Evolutionary conservation across 2,888 invertebrate species (phyloP), one percentile per base, ranked within the genome.

Genomic region (Leptopilina drosophilae): DNA sequence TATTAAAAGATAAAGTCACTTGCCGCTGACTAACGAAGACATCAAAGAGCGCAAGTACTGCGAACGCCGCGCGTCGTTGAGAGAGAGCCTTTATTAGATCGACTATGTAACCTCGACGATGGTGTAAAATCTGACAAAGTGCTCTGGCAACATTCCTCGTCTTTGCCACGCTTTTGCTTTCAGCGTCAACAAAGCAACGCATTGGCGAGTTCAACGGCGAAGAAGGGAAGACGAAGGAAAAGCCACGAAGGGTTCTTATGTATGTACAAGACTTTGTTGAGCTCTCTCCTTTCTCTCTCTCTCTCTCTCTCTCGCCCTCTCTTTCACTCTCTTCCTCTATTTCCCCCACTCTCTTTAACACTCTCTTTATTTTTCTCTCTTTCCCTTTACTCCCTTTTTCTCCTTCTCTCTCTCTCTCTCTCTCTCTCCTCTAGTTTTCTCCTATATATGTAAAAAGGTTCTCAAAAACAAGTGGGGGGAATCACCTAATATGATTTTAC

Each of bases 391-490:
- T 1, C 20, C 20, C 20, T 20, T 20, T 20, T 20, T 20, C 20
- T 20, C 20, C 20, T 4, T 33, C 33, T 33, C 33, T 1, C 33
- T 33, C 33, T 33, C 33, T 33, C 26, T 26, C 3, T 26, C 26
- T 26, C 26, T 26, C 26, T 26, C 26, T 26, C 26, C 3, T 5
- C 33, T 33, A 33, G 33, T 33, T 33, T 33, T 0, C 33, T 12
- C 3, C 49, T 49, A 11, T 49, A 49, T 49, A 49, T 56, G 56
- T 33, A 11, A 14, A 56, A 53, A 73, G 53, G 73, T 73, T 85
- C 88, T 88, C 90, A 90, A 90, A 91, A 91, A 91, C 90, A 90
- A 90, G 89, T 89, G 86, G 88, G 90, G 90, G 90, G 87, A 89
- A 90, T 90, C 89, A 88, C 80, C 79, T 84, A 77, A 81, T 79